Base-by-base conservation (phyloP, 2,797 vertebrate genomes). In the Cryptoblepharus egeriae region DNA sequence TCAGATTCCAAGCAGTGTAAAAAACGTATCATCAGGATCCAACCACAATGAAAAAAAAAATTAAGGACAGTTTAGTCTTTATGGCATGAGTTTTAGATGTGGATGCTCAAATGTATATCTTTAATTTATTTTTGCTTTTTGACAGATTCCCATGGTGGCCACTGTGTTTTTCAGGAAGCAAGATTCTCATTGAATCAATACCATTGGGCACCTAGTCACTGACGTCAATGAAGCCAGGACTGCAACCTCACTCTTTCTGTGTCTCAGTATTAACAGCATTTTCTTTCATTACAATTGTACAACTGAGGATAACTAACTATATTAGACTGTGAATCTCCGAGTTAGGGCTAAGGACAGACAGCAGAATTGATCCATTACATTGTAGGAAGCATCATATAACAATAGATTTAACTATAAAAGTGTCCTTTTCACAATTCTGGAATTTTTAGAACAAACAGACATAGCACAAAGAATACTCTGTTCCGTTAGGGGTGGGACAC, bases 321-420 rank as follows among this genome's bases (percentile, higher is more conserved):
- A 52, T 82, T 70, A 76, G 30, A 30, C 52, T 70, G 39, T 82
- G 74, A 82, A 24, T 82, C 73, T 76, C 73, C 60, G 24, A 82
- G 65, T 60, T 18, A 22, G 24, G 63, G 73, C 61, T 67, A 65
- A 42, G 49, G 71, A 57, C 37, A 65, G 45, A 61, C 5, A 61
- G 74, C 11, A 52, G 26, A 70, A 70, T 35, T 39, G 30, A 60
- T 37, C 55, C 55, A 64, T 22, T 39, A 24, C 10, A 24, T 39
- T 69, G 35, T 24, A 22, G 24, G 67, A 2, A 79, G 37, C 28
- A 39, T 58, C 67, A 60, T 60, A 70, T 35, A 63, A 52, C 32
- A 55, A 39, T 32, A 24, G 20, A 57, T 52, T 68, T 80, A 42
- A 79, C n/a, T 49, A 72, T 61, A 73, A 73, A 42, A 35, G 30